Conservation (phyloP, 1,140 invertebrate genomes). For the Tribolium madens region DNA sequence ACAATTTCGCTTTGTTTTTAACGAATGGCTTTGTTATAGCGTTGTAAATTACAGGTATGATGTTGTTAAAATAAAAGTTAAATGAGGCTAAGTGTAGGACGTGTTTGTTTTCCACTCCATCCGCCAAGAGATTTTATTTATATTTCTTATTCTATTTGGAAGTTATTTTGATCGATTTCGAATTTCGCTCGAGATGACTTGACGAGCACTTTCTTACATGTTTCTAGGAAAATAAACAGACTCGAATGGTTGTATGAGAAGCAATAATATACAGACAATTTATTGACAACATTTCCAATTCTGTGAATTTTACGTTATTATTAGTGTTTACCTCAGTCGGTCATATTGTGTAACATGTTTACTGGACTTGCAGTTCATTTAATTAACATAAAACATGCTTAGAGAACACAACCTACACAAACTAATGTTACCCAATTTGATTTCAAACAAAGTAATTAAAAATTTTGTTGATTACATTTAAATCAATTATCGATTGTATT, state of each 20-base stretch:
- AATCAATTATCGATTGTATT: too few relatives aligned
- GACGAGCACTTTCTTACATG: conserved; percentile 21
- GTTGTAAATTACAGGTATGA: neutral
- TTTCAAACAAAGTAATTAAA: neutral
- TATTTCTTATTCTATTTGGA: neutral
- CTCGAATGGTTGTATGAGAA: neutral
- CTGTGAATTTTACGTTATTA: conserved; percentile 16
- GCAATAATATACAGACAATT: conserved; percentile 6
- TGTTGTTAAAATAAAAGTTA: neutral
- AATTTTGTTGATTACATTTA: neutral
- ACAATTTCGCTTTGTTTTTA: conserved; percentile 18
- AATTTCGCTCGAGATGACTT: conserved; percentile 12
- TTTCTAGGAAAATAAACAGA: conserved; percentile 22
- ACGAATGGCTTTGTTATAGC: conserved; percentile 7
- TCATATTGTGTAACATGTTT: neutral
- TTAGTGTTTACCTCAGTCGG: conserved; percentile 6
- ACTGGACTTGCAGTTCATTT: neutral
- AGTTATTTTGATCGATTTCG: conserved; percentile 24
- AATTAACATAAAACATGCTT: neutral
- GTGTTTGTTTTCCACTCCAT: conserved; percentile 6
- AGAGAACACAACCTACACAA: neutral
- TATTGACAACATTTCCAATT: neutral
- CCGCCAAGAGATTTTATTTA: conserved; percentile 4
- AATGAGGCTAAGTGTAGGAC: neutral
- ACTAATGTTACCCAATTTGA: neutral